Evolutionary conservation across 2,888 invertebrate genomes (phyloP).

Genomic region (Platycheirus rosarum): DNA sequence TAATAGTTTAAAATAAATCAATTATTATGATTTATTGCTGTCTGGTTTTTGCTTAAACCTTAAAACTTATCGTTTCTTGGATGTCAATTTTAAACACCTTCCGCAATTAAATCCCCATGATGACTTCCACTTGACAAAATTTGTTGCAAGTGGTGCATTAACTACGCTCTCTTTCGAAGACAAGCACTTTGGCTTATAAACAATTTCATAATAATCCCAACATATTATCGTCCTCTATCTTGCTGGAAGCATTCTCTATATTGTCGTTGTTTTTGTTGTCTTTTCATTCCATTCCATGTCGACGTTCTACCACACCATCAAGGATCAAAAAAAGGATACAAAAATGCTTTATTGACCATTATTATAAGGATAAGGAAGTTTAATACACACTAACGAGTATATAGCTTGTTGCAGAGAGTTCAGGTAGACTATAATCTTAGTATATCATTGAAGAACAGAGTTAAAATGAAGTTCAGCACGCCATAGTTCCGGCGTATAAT

Average conservation of each 20-base stretch:
- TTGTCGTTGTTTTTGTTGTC: background rate
- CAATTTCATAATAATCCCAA: constrained; percentile 42
- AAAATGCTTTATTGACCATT: constrained; percentile 63
- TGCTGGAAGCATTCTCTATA: too few species aligned
- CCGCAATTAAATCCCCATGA: constrained; percentile 53
- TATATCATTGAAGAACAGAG: constrained; percentile 27
- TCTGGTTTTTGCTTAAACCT: too few species aligned
- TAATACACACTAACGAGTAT: constrained; percentile 31
- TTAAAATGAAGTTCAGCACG: constrained; percentile 43
- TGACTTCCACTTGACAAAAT: too few species aligned
- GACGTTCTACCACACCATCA: constrained; percentile 30
- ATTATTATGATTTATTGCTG: too few species aligned
- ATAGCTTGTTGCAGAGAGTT: background rate
- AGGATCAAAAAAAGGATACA: constrained; percentile 55
- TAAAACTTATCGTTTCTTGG: too few species aligned
- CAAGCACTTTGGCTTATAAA: constrained; percentile 24
- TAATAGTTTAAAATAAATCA: too few species aligned
- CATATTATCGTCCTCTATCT: constrained; percentile 22
- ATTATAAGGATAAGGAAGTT: constrained; percentile 51
- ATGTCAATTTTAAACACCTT: too few species aligned
- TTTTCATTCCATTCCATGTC: constrained; percentile 17
- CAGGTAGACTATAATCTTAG: constrained; percentile 4
- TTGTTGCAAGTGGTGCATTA: constrained; percentile 55
- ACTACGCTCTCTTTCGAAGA: constrained; percentile 6
- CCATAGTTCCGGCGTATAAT: constrained; percentile 27